A percentile compares a stretch with the other conserved stretches of the same genome.
phyloP scores from a whole-genome alignment of 30 jellyfish, hydroid and myxozoan species.

The Hydra vulgaris region DNA sequence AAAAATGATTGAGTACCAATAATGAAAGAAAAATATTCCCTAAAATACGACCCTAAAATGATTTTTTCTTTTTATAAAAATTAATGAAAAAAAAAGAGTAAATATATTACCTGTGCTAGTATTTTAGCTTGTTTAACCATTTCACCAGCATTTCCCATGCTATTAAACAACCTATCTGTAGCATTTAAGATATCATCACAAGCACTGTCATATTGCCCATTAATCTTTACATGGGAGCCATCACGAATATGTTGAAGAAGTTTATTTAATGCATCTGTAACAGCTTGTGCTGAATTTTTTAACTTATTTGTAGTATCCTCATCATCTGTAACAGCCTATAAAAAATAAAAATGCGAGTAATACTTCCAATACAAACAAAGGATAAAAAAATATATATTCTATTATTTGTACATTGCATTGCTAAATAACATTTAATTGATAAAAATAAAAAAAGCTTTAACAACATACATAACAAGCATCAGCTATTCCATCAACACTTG shows the following conservation, averaged over 20 bases:
- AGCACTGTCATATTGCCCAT: constrained; percentile 89
- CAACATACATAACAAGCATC: constrained; percentile 68
- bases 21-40: no score
- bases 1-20: background rate
- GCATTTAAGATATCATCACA: constrained; percentile 93
- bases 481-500: constrained; percentile 85
- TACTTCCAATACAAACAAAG: no score
- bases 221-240: constrained; percentile 55
- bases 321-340: constrained; percentile 68
- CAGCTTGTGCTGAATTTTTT: constrained; percentile 77
- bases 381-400: no score
- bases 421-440: no score
- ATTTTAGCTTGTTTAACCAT: constrained; percentile 93
- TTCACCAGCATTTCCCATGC: constrained; percentile 98
- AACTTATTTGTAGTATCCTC: constrained; percentile 44
- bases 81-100: background rate
- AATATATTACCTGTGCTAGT: constrained; percentile 70
- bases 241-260: constrained; percentile 72
- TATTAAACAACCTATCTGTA: constrained; percentile 76
- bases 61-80: background rate
- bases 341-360: background rate
- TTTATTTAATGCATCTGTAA: constrained; percentile 88
- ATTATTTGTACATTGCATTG: no score
- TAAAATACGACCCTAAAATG: no score
- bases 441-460: background rate